phyloP scores from a whole-genome alignment of 2,113 vertebrate genomes.

The Cynopterus brachyotis region DNA sequence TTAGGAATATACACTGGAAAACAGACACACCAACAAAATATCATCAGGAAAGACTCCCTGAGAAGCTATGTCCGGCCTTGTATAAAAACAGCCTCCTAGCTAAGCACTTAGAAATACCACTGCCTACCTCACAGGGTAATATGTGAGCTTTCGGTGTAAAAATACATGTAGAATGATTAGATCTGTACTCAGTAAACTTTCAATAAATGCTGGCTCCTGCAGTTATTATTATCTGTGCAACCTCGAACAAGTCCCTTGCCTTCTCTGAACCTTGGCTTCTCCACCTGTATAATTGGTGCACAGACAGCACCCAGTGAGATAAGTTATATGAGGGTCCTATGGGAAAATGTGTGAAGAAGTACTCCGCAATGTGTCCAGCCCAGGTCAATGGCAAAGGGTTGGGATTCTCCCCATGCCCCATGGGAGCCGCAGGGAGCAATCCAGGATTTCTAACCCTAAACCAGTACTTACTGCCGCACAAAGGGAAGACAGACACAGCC shows the following conservation, averaged over 20 bases:
- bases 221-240: not conserved
- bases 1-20: not conserved
- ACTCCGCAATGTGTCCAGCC: not conserved
- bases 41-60: not conserved
- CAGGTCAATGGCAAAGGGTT: not conserved
- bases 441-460: not conserved
- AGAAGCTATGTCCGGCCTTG: not conserved
- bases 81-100: not conserved
- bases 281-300: not conserved
- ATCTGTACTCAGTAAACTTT: not conserved
- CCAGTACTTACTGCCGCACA: not conserved
- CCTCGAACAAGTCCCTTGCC: not conserved
- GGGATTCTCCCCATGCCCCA: not conserved
- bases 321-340: no score
- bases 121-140: not conserved
- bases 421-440: not conserved
- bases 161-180: not conserved
- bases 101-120: not conserved
- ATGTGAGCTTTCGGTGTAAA: not conserved
- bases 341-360: not conserved
- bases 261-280: not conserved
- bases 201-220: not conserved
- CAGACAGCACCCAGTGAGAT: not conserved
- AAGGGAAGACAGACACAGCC: not conserved
- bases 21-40: not conserved